A percentile compares a stretch with the other conserved stretches of the same genome.
phyloP scores from a whole-genome alignment of 2,113 vertebrate genomes.

The Anoplopoma fimbria region DNA sequence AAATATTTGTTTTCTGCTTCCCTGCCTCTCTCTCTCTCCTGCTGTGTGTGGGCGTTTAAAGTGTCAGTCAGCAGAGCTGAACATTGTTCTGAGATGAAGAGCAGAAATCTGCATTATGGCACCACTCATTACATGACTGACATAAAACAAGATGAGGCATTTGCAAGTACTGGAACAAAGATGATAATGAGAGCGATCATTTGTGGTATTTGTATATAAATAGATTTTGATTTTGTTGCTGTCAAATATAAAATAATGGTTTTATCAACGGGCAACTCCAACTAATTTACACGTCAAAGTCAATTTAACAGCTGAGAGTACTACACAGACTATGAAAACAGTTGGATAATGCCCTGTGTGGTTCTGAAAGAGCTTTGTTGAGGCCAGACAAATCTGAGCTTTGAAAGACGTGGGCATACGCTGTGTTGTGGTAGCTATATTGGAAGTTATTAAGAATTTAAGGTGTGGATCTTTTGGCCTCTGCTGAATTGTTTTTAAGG shows the following conservation, averaged over 20 bases:
- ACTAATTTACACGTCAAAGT: neutral
- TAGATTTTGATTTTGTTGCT: neutral
- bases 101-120: conserved; percentile 24
- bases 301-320: neutral
- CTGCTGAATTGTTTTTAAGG: neutral
- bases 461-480: neutral
- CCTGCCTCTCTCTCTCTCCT: neutral
- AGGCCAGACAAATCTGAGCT: neutral
- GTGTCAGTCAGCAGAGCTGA: conserved; percentile 38
- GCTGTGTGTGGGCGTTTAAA: conserved; percentile 37
- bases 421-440: neutral
- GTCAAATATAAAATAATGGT: neutral
- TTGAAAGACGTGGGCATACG: too few species aligned
- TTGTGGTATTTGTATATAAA: neutral
- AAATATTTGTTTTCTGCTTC: conserved; percentile 4
- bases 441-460: neutral
- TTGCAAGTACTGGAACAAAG: neutral
- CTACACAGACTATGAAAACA: neutral
- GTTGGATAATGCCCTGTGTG: neutral
- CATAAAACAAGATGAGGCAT: conserved; percentile 10
- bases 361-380: neutral
- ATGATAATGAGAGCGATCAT: conserved; percentile 15
- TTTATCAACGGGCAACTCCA: neutral
- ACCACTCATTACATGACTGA: conserved; percentile 17
- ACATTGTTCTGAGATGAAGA: conserved; percentile 37